Base-by-base conservation (phyloP, 2,888 invertebrate species). In the Thereva nobilitata region DNA sequence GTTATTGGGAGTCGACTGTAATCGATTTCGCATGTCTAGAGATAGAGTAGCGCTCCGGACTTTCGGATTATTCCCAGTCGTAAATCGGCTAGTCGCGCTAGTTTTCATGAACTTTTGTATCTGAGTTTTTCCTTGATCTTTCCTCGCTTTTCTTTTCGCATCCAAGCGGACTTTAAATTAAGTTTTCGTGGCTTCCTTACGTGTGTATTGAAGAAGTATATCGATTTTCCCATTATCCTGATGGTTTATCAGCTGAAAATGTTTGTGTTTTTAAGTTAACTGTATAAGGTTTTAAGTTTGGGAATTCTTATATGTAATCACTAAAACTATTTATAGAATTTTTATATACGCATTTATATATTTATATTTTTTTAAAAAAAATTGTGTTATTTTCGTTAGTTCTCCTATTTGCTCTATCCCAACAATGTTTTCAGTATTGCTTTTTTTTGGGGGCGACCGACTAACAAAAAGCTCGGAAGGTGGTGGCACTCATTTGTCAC, bases 11-110 rank as follows among this genome's bases (percentile, higher is more conserved):
- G 57, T 64, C 64, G 57, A 59, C 66, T 47, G 53, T 64, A 67
- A 69, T 69, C 69, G 69, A 69, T 69, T 67, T 69, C 54, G 59
- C 57, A 57, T 64, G 69, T 68, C 63, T 49, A 49, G 54, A 49
- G 53, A 53, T 64, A 53, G 52, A 52, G 42, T 53, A 53, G 40
- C 38, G 40, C 61, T 49, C 52, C 59, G 40, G 49, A 40, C 10
- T 10, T 10, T 7, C 44, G 35, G 9, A n/a, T 61, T 45, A 23
- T 50, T 49, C 12, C 23, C 23, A 40, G 4, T 61, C 61, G 50
- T 61, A 61, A 61, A 61, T 61, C 34, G 35, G 23, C 23, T 23
- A 38, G 47, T 9, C 61, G 49, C 50, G 50, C 61, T 61, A 61
- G 61, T 61, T 61, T 61, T 61, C 61, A 61, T 61, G 61, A 61